Base-by-base conservation (phyloP, 2,113 vertebrate species). In the Drymodes brunneopygia region DNA sequence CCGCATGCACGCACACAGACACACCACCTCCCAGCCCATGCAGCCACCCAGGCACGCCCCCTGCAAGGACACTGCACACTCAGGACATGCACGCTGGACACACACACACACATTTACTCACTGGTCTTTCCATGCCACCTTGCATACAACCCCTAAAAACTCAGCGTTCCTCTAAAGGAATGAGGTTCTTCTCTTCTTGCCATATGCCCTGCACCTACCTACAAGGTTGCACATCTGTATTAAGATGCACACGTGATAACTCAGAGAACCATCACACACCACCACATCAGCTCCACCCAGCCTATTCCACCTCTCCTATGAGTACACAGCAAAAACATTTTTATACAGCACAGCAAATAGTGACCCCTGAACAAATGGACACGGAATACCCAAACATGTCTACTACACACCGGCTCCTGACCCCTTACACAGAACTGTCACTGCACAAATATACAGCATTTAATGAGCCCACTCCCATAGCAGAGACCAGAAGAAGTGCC, bases 1-100 rank as follows among this genome's bases (percentile, higher is more conserved):
- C 44, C 0, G 0, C 71, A 82, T 0, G 0, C 86, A 67, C 0
- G 0, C 40, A 70, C 64, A 7, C 48, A 15, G 1, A 3, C 45
- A 20, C 0, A 1, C 33, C 27, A 2, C 38, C 54, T 77, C 58
- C 60, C 29, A 28, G 73, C 67, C 60, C 24, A 6, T 21, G 3
- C 36, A 8, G 42, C 1, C 57, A 16, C 50, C 28, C 24, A 3
- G 45, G 24, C 67, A 62, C 7, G 0, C 13, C 23, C 31, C 62
- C 60, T 20, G 28, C 38, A 22, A 44, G 31, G 47, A 56, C 11
- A 1, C 35, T 9, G 73, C 53, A 45, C n/a, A 9, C 60, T 66
- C 51, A 15, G n/a, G 24, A 20, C 54, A 5, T 36, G 42, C 24
- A 12, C 2, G 2, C 78, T 61, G 31, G 29, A 61, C 27, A 24